Conservation (phyloP, 1,140 invertebrate genomes). For the Pachypsylla venusta region DNA sequence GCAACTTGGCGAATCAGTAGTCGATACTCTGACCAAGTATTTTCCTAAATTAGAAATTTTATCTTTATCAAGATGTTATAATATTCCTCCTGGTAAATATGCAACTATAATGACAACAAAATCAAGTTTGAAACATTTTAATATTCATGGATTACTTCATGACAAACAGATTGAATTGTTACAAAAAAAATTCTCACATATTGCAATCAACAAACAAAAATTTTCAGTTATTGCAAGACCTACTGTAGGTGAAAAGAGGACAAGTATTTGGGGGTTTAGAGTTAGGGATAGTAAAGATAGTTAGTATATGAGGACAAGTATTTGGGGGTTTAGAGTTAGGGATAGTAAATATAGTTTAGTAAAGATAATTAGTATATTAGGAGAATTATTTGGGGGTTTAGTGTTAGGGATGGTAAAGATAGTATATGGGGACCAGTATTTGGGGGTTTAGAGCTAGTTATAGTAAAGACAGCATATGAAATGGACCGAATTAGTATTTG, state of each 20-base stretch:
- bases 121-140: conserved; percentile 42
- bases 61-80: conserved; percentile 69
- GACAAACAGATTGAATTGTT: conserved; percentile 40
- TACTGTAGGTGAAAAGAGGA: conserved; percentile 65
- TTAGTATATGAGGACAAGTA: conserved; percentile 60
- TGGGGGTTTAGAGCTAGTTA: too few species aligned
- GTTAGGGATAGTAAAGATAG: conserved; percentile 44
- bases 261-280: conserved; percentile 73
- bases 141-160: conserved; percentile 58
- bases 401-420: too few species aligned
- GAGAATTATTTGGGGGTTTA: conserved; percentile 74
- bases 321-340: conserved; percentile 72
- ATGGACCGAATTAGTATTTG: too few species aligned
- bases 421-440: too few species aligned
- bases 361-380: conserved; percentile 32
- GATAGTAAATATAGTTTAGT: too few species aligned
- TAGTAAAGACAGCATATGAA: too few species aligned
- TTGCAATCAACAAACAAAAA: conserved; percentile 49
- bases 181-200: conserved; percentile 35
- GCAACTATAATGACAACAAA: conserved; percentile 35
- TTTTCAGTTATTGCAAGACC: conserved; percentile 73
- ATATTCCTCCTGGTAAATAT: conserved; percentile 44
- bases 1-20: conserved; percentile 41
- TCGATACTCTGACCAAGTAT: conserved; percentile 39
- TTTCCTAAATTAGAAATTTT: conserved; percentile 62